These are phyloP conservation scores for Pararge aegeria DNA, from an alignment of 1,140 invertebrate species.

Conservation along the genomic window DNA sequence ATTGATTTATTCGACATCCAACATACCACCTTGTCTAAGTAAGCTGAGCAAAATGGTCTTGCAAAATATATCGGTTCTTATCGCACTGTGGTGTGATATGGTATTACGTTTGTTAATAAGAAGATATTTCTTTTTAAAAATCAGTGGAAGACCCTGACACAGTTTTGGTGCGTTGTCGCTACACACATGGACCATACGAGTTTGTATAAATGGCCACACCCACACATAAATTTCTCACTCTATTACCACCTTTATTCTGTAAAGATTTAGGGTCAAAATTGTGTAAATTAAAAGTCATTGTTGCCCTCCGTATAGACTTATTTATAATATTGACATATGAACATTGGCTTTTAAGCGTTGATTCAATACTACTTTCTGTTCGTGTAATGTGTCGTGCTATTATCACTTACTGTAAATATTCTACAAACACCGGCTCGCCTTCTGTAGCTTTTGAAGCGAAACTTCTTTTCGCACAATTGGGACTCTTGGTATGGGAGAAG, in stretches of 20 bases:
- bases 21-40: slow-evolving; percentile 34
- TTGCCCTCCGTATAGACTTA: slow-evolving; percentile 29
- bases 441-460: slow-evolving; percentile 4
- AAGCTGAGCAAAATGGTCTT: slow-evolving; percentile 21
- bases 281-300: slow-evolving; percentile 4
- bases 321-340: slow-evolving; percentile 40
- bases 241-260: slow-evolving; percentile 16
- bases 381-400: slow-evolving; percentile 13
- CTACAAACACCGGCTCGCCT: slow-evolving; percentile 26
- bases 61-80: slow-evolving; percentile 10
- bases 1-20: slow-evolving; percentile 38
- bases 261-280: slow-evolving; percentile 4
- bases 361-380: slow-evolving; percentile 41
- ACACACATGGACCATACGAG: slow-evolving; percentile 32
- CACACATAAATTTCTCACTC: neutral
- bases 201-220: slow-evolving; percentile 20
- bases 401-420: slow-evolving; percentile 26
- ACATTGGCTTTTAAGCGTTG: slow-evolving; percentile 39
- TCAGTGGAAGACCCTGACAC: slow-evolving; percentile 51
- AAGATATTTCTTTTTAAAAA: slow-evolving; percentile 51
- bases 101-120: slow-evolving; percentile 31
- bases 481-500: no score
- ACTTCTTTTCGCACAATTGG: no score
- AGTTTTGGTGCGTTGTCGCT: slow-evolving; percentile 45
- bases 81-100: slow-evolving; percentile 28